Conservation (phyloP, 35 echinoderm and acorn worm genomes). For the Heliocidaris erythrogramma region DNA sequence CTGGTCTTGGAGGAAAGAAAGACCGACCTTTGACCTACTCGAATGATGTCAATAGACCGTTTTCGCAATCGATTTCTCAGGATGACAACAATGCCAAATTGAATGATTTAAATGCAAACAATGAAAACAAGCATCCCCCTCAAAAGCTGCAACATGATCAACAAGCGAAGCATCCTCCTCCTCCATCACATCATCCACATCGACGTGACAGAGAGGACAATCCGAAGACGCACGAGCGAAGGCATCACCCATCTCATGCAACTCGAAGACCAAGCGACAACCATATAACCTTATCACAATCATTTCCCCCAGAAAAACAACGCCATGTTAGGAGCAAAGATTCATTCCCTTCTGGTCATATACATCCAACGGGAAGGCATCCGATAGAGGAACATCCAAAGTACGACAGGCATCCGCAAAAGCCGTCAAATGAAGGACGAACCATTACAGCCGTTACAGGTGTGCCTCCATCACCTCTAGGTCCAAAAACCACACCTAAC, state of each 20-base stretch:
- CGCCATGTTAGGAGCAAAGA: not conserved
- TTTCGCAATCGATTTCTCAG: not conserved
- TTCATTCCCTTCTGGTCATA: not conserved
- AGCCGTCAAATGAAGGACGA: not conserved
- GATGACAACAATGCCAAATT: not conserved
- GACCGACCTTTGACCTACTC: not conserved
- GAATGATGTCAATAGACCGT: not conserved
- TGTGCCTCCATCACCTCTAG: not conserved
- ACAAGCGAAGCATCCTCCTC: not conserved
- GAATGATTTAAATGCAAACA: not conserved
- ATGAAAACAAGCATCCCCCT: not conserved
- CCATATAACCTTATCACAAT: not conserved
- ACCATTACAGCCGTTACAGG: not conserved
- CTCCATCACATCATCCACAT: not conserved
- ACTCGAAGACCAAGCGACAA: not conserved
- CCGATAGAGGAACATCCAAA: not conserved
- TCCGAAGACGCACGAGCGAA: not conserved
- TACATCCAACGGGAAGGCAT: not conserved
- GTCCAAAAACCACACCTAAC: not conserved
- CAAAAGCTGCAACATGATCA: not conserved
- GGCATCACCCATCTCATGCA: not conserved
- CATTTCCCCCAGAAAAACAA: not conserved
- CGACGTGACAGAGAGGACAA: not conserved
- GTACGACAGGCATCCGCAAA: not conserved
- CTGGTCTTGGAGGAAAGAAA: not conserved